These are phyloP conservation scores for Drosophila quasianomalipes DNA, from an alignment of 2,888 invertebrate genomes.

Conservation along the genomic window DNA sequence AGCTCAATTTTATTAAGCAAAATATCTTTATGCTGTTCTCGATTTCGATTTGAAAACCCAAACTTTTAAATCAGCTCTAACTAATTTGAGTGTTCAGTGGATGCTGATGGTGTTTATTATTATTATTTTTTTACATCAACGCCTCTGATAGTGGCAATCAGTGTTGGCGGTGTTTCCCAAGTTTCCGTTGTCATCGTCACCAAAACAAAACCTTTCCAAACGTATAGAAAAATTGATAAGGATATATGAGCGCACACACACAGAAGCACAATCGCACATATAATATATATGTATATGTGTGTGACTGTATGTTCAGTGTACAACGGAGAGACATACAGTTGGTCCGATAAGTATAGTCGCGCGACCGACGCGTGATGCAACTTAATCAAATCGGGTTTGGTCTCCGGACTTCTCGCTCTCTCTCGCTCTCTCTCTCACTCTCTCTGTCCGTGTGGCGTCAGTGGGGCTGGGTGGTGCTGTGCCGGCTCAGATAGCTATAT, in stretches of 20 bases:
- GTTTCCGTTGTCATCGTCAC: constrained; percentile 53
- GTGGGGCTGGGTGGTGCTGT: constrained; percentile 61
- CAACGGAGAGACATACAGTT: constrained; percentile 47
- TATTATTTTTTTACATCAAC: constrained; percentile 27
- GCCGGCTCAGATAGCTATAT: constrained; percentile 74
- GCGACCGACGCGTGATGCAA: constrained; percentile 74
- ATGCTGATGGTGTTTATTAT: constrained; percentile 6
- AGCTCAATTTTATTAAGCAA: neutral
- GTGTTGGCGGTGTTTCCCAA: constrained; percentile 60
- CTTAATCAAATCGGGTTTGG: constrained; percentile 73
- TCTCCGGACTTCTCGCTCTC: constrained; percentile 22
- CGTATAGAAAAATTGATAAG: constrained; percentile 71
- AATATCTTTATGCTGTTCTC: neutral
- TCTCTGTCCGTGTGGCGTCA: constrained; percentile 51
- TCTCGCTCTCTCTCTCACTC: constrained; percentile 11
- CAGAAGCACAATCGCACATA: constrained; percentile 19
- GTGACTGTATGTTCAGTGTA: constrained; percentile 13
- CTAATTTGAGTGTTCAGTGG: neutral
- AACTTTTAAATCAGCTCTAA: neutral
- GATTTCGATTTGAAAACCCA: neutral
- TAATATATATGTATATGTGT: constrained; percentile 8
- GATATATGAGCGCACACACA: constrained; percentile 54
- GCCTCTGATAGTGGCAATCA: constrained; percentile 68
- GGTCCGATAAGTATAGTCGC: constrained; percentile 80
- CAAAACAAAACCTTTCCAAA: constrained; percentile 65